These are phyloP conservation scores for Engystomops pustulosus DNA, from an alignment of 2,113 vertebrate species.

Conservation along the genomic window DNA sequence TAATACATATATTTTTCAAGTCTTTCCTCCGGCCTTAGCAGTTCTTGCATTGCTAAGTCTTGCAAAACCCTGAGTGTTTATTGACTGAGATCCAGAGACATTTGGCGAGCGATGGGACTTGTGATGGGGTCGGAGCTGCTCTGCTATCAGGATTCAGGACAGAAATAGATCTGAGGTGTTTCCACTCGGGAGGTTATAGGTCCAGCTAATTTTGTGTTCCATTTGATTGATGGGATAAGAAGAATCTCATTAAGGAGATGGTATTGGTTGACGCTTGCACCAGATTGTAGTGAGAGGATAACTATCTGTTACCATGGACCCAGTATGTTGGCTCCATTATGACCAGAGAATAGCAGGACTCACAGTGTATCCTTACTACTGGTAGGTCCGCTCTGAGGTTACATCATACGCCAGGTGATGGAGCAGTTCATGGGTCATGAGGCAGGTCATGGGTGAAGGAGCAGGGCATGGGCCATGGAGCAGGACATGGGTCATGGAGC, in stretches of 20 bases:
- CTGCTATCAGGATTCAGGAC: neutral
- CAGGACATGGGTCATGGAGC: no score
- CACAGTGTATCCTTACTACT: no score
- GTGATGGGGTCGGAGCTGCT: neutral
- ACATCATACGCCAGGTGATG: no score
- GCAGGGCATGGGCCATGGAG: no score
- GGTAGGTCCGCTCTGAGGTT: no score
- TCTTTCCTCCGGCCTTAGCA: slow-evolving; percentile 13
- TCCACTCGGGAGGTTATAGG: slow-evolving; percentile 31
- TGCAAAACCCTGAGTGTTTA: slow-evolving; percentile 29
- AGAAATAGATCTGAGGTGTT: slow-evolving; percentile 19
- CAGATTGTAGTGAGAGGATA: slow-evolving; percentile 14
- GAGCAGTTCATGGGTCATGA: no score
- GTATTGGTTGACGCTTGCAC: slow-evolving; percentile 10
- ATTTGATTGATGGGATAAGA: slow-evolving; percentile 50
- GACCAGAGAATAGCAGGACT: no score
- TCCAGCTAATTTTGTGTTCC: slow-evolving; percentile 27
- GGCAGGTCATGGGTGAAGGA: no score
- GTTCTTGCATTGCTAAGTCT: neutral
- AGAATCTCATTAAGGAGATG: slow-evolving; percentile 28
- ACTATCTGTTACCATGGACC: slow-evolving; percentile 19
- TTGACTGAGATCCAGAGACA: slow-evolving; percentile 7
- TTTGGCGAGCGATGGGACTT: slow-evolving; percentile 8
- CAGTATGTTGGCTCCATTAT: slow-evolving; percentile 39
- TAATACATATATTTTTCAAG: slow-evolving; percentile 17